Evolutionary conservation across 2,888 invertebrate genomes (phyloP).

Genomic region (Muschampia staudingeri): DNA sequence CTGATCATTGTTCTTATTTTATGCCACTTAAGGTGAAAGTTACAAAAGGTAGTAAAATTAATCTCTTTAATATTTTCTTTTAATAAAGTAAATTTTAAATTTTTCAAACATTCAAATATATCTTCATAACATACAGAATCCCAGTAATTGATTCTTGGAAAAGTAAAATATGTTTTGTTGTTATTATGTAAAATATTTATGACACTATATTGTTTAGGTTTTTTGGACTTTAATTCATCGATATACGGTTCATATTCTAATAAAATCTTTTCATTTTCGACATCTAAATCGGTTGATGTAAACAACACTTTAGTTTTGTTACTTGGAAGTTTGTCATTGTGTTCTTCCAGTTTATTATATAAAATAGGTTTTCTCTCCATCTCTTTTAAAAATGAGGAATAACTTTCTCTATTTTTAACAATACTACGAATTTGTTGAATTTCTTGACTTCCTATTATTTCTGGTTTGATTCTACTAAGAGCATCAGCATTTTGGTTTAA

Average conservation of each 20-base stretch:
- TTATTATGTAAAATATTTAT: neutral
- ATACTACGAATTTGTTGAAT: neutral
- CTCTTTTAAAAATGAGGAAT: conserved; percentile 53
- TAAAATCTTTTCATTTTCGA: neutral
- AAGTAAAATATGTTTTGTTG: neutral
- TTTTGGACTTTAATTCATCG: neutral
- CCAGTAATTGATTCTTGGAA: conserved; percentile 24
- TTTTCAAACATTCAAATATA: conserved; percentile 56
- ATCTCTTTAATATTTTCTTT: neutral
- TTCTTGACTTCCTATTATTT: neutral
- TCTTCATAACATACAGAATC: conserved; percentile 66
- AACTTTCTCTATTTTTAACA: neutral
- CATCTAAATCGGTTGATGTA: neutral
- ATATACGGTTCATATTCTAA: neutral
- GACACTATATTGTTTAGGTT: neutral
- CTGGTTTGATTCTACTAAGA: neutral
- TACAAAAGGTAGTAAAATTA: conserved; percentile 23
- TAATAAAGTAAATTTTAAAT: neutral
- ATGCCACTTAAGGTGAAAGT: conserved; percentile 56
- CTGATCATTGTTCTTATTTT: conserved; percentile 61
- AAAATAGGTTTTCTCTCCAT: conserved; percentile 56
- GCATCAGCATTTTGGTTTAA: conserved; percentile 59
- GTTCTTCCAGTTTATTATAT: conserved; percentile 37
- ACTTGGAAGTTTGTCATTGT: conserved; percentile 15
- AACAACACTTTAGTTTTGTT: neutral